These are phyloP conservation scores for Callocephalon fimbriatum DNA, from an alignment of 2,113 vertebrate species.

Conservation along the genomic window DNA sequence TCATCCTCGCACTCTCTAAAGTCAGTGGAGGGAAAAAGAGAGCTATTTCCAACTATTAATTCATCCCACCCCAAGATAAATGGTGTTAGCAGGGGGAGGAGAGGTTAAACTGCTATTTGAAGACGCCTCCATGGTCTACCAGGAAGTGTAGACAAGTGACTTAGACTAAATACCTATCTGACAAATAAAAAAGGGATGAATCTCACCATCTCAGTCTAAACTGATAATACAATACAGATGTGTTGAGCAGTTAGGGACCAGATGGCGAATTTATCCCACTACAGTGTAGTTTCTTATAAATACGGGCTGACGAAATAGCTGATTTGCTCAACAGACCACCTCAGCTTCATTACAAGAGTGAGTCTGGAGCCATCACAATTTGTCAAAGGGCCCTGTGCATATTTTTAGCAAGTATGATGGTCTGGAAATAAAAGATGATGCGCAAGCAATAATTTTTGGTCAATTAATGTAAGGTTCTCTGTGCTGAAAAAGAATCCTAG, in stretches of 20 bases:
- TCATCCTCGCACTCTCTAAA: not conserved
- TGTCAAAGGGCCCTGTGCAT: not conserved
- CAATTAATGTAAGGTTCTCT: slow-evolving; percentile 32
- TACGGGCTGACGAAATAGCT: slow-evolving; percentile 25
- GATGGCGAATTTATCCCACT: slow-evolving; percentile 23
- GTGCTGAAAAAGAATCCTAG: not conserved
- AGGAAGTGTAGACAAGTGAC: not conserved
- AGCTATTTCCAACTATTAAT: not conserved
- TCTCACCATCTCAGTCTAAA: not conserved
- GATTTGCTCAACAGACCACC: not conserved
- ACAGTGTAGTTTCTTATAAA: slow-evolving; percentile 1
- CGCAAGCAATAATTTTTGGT: not conserved
- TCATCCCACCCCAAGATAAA: not conserved
- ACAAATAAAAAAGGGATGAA: not conserved
- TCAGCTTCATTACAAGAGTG: slow-evolving; percentile 22
- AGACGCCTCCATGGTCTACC: not conserved
- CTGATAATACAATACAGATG: not conserved
- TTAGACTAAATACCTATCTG: not conserved
- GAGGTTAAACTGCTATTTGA: not conserved
- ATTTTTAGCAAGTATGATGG: slow-evolving; percentile 46
- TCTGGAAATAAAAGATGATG: slow-evolving; percentile 31
- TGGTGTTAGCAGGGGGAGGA: not conserved
- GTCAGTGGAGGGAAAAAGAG: not conserved
- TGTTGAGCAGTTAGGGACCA: not conserved
- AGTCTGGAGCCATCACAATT: slow-evolving; percentile 26